A percentile compares a stretch with the other conserved stretches of the same genome.
Evolutionary conservation across 53 echinoderm and acorn worm species (phyloP).

Genomic region (Crossaster papposus): DNA sequence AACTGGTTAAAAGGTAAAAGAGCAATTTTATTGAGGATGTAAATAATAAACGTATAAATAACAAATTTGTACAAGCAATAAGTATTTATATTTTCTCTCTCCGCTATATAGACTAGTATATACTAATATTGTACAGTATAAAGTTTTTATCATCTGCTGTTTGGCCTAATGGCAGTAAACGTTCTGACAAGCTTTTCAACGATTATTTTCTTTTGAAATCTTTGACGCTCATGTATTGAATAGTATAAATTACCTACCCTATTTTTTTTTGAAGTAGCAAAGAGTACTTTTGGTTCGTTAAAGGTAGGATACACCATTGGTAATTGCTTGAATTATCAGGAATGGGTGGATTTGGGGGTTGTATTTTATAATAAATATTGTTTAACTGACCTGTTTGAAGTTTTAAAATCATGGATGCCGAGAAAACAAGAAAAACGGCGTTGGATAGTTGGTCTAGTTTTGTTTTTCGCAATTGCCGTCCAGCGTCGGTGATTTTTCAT

Average conservation of each 20-base stretch:
- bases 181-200: constrained; percentile 48
- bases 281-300: no score
- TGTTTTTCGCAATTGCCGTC: no score
- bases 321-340: no score
- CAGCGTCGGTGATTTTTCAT: no score
- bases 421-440: no score
- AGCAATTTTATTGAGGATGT: constrained; percentile 23
- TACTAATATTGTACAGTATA: constrained; percentile 35
- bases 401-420: no score
- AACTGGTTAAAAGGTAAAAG: not conserved
- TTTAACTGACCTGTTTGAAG: no score
- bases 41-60: constrained; percentile 42
- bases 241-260: not conserved
- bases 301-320: no score
- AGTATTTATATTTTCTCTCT: constrained; percentile 42
- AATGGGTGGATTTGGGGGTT: no score
- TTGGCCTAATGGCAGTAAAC: not conserved
- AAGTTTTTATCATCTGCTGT: constrained; percentile 8
- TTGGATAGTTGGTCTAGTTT: no score
- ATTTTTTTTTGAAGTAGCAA: no score
- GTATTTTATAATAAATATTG: no score
- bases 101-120: not conserved
- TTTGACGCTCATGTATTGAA: constrained; percentile 4
- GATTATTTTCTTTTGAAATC: not conserved
- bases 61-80: constrained; percentile 56